phyloP scores from a whole-genome alignment of 1,140 invertebrate species.

The Schlechtendalia chinensis region DNA sequence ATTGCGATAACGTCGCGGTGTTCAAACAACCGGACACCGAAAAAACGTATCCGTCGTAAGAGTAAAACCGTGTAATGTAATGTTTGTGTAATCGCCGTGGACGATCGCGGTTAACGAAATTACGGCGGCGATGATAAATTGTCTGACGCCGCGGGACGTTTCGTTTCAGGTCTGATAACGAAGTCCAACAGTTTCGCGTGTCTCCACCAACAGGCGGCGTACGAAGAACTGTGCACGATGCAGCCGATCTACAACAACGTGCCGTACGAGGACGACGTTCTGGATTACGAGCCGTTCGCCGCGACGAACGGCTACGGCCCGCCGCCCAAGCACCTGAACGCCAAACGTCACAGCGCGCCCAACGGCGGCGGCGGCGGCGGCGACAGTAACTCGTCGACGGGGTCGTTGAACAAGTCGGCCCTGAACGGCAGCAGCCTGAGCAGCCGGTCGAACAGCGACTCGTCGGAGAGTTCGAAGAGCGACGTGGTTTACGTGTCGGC shows the following conservation, averaged over 20 bases:
- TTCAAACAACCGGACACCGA: too few species aligned
- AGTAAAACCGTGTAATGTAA: too few species aligned
- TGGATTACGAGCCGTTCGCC: constrained; percentile 14
- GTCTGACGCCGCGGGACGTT: too few species aligned
- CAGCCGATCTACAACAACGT: constrained; percentile 44
- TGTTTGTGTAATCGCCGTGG: too few species aligned
- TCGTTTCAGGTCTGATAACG: constrained; percentile 22
- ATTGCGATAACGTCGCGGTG: too few species aligned
- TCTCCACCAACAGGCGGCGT: constrained; percentile 36
- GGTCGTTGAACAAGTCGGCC: not conserved
- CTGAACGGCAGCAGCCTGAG: constrained; percentile 18
- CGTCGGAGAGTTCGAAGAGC: constrained; percentile 33
- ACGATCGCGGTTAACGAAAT: too few species aligned
- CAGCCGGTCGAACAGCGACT: constrained; percentile 38
- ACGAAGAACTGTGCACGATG: constrained; percentile 29
- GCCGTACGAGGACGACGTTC: constrained; percentile 33
- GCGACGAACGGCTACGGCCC: not conserved
- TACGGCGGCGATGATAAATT: too few species aligned
- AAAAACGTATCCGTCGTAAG: too few species aligned
- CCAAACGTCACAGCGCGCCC: constrained; percentile 19
- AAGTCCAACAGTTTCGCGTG: constrained; percentile 44
- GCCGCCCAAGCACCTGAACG: not conserved
- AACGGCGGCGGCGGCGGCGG: not conserved
- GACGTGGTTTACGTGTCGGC: constrained; percentile 51
- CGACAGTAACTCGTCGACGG: not conserved